A percentile compares a stretch with the other conserved stretches of the same genome.
Conservation (phyloP, 2,113 vertebrate genomes). For the Tragelaphus strepsiceros region DNA sequence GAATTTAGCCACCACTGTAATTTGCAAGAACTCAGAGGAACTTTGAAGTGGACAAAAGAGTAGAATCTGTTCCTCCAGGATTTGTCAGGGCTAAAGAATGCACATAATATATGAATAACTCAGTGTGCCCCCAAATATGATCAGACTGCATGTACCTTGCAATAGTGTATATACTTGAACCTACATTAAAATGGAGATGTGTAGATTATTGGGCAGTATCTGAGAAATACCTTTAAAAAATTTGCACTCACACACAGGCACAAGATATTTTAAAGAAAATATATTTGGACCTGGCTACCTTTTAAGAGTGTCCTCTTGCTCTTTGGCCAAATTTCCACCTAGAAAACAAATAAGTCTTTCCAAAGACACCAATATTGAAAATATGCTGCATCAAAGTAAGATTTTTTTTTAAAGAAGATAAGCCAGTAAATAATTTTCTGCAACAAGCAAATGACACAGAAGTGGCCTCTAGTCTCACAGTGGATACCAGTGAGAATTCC, state of each 20-base stretch:
- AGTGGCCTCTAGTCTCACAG: not conserved
- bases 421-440: not conserved
- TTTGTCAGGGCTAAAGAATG: not conserved
- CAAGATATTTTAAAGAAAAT: not conserved
- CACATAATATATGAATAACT: not conserved
- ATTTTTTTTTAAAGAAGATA: not conserved
- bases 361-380: not conserved
- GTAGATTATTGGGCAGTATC: not conserved
- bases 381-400: not conserved
- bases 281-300: not conserved
- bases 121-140: not conserved
- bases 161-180: not conserved
- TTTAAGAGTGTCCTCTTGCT: not conserved
- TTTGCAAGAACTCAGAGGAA: conserved; percentile 66
- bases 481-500: not conserved
- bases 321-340: not conserved
- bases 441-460: not conserved
- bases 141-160: not conserved
- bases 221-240: not conserved
- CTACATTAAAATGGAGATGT: not conserved
- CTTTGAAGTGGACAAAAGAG: conserved; percentile 28
- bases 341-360: not conserved
- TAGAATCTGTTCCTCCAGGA: not conserved
- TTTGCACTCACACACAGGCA: not conserved
- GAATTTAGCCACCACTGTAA: conserved; percentile 67